Base-by-base conservation (phyloP, 2,888 invertebrate species). In the Gisinianus flammeolus region DNA sequence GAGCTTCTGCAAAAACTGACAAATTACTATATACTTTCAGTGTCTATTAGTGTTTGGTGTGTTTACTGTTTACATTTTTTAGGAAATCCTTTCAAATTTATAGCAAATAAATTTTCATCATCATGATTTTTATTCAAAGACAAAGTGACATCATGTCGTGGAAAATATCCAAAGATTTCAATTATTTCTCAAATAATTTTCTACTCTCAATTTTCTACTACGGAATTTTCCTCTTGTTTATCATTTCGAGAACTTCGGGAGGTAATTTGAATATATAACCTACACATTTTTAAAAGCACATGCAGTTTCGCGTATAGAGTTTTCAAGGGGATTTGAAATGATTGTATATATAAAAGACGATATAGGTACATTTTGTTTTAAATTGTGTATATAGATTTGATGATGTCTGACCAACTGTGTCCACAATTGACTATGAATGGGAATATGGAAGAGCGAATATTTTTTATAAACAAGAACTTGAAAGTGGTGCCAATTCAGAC, bases 381-480 rank as follows among this genome's bases (percentile, higher is more conserved):
- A 66, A 66, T 66, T 19, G 12, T 16, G 10, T 64, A 33, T 35
- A 0, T 33, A 77, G 77, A 77, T 62, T 22, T 77, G 19, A 64
- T 72, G 0, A 66, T 24, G 31, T 72, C 30, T 33, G 72, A 77
- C 19, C 64, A 64, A 22, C 12, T 72, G 2, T 77, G 77, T 58
- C 77, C 77, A 16, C 56, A 66, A 16, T 67, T 62, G 0, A 19
- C 28, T 2, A 22, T 66, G 30, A 72, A 52, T 31, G 31, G 66
- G 31, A 77, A 70, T 71, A 35, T 54, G 19, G 66, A 66, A 22
- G 77, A 77, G 30, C 10, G 56, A 24, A 44, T 64, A 52, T 58
- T 35, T 31, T 44, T 77, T 58, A 69, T 58, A 4, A 62, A 70
- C 24, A 54, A 62, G 8, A 62, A 70, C 28, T 26, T 77, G n/a